These are phyloP conservation scores for Diceros bicornis DNA, from an alignment of 2,797 vertebrate genomes.

Conservation along the genomic window DNA sequence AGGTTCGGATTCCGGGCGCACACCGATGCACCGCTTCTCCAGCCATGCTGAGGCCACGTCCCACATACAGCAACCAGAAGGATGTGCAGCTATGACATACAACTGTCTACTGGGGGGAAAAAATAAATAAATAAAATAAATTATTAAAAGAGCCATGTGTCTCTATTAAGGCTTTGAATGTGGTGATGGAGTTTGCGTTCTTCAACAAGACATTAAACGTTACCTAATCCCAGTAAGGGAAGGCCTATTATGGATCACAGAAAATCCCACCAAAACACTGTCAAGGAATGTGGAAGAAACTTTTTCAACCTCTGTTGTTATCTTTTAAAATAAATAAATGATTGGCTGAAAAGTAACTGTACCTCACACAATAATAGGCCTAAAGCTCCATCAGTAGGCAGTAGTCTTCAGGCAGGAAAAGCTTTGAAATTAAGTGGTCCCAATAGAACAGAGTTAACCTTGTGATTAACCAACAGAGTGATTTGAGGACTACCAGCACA, in stretches of 20 bases:
- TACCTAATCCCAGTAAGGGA: background rate
- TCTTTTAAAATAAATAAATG: conserved; percentile 32
- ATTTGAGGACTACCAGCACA: background rate
- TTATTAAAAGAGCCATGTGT: background rate
- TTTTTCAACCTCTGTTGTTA: background rate
- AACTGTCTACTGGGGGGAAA: too few relatives aligned
- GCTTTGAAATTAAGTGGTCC: conserved; percentile 12
- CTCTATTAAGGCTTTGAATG: background rate
- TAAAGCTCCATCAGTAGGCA: background rate
- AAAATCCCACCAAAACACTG: conserved; percentile 18
- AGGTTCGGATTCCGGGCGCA: too few relatives aligned
- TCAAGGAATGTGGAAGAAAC: background rate
- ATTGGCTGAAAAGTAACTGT: background rate
- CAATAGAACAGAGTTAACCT: background rate
- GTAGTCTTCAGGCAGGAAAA: background rate
- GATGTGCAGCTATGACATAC: too few relatives aligned
- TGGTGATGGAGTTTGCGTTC: background rate
- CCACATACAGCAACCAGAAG: too few relatives aligned
- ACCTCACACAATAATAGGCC: background rate
- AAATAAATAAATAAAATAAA: too few relatives aligned
- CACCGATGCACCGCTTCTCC: too few relatives aligned
- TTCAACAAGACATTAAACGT: background rate
- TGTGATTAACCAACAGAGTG: background rate
- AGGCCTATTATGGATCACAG: background rate
- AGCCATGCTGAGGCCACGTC: too few relatives aligned